Base-by-base conservation (phyloP, 2,797 vertebrate species). In the Takifugu rubripes region DNA sequence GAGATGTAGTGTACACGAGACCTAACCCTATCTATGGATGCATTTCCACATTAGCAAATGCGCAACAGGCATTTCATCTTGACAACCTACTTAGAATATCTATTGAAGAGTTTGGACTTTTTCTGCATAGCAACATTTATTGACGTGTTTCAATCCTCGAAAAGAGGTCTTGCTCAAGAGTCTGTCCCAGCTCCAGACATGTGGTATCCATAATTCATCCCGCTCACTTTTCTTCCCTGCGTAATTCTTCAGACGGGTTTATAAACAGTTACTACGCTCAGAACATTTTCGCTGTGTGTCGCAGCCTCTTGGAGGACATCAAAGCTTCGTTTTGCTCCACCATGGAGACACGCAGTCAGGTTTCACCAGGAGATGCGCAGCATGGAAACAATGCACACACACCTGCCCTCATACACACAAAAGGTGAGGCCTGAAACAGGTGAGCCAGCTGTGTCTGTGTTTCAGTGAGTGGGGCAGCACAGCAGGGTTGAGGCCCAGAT, bases 201-300 rank as follows among this genome's bases (percentile, higher is more conserved):
- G 80, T 86, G 83, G 72, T 78, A 85, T 89, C 84, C 89, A 91
- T 88, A 90, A 90, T 89, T 90, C 82, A 89, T 87, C 82, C 79
- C 60, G 66, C 88, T 87, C 79, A 49, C 77, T 81, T 85, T 72
- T 77, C 76, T 79, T 78, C 74, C 58, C 64, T 58, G 72, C 75
- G 71, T 64, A 79, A 81, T 78, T 86, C 83, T 79, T 61, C 43
- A 74, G 72, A 56, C 75, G 64, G 78, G 67, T 68, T 77, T 76
- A 85, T 85, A 90, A 90, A 90, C 85, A 87, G 67, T 64, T 51
- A 54, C 67, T 74, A 27, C 79, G 77, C 78, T 81, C 66, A 81
- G 79, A 85, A 82, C 59, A 67, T 57, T 59, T 67, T 11, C 74
- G 11, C 24, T 43, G 61, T 77, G 80, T 75, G 75, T 82, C 85